phyloP scores from a whole-genome alignment of 2,797 vertebrate genomes.

The Xerus rutilus region DNA sequence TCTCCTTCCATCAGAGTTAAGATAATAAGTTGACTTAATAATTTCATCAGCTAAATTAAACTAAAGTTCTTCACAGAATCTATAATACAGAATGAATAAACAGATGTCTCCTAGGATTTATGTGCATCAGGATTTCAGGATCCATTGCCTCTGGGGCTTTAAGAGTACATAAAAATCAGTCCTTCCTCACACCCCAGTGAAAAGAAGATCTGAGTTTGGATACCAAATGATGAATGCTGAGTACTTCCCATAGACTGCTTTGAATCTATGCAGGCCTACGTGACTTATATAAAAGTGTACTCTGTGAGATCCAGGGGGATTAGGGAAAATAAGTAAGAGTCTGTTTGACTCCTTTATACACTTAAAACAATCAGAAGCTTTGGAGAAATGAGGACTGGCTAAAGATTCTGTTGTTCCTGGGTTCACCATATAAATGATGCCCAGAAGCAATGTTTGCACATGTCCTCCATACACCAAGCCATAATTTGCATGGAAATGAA shows the following conservation, averaged over 20 bases:
- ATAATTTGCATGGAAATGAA: neutral
- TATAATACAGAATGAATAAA: neutral
- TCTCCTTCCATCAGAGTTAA: neutral
- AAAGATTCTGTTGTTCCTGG: neutral
- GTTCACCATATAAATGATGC: neutral
- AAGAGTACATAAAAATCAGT: neutral
- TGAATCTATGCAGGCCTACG: neutral
- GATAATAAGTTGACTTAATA: neutral
- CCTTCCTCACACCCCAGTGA: neutral
- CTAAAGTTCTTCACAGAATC: conserved; percentile 7
- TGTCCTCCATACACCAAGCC: neutral
- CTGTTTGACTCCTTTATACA: neutral
- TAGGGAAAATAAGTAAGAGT: neutral
- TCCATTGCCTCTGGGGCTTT: neutral
- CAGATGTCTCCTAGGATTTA: neutral
- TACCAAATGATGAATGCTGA: neutral
- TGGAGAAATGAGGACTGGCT: neutral
- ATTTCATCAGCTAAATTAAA: conserved; percentile 23
- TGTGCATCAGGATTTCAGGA: neutral
- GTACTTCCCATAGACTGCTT: neutral
- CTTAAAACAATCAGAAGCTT: neutral
- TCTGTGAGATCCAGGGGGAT: neutral
- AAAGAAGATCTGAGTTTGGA: neutral
- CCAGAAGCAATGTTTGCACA: neutral
- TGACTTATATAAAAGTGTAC: neutral